A percentile compares a stretch with the other conserved stretches of the same genome.
phyloP scores from a whole-genome alignment of 2,113 vertebrate genomes.

The Columba livia region DNA sequence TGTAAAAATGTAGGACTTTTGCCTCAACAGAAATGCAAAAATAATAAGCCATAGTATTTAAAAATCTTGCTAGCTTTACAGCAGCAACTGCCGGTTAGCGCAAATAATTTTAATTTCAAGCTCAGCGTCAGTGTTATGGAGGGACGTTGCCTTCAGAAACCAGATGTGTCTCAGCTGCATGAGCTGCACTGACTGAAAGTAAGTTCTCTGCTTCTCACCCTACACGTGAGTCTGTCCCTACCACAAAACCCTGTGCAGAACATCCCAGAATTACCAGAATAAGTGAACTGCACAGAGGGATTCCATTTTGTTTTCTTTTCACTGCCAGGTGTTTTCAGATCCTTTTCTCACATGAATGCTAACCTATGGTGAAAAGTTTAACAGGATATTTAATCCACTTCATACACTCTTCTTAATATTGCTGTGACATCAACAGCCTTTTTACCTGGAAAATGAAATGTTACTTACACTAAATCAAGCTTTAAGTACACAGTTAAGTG shows the following conservation, averaged over 20 bases:
- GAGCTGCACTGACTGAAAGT: background rate
- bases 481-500: background rate
- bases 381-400: background rate
- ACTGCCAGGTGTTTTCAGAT: background rate
- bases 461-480: background rate
- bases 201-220: background rate
- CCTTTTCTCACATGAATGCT: background rate
- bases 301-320: background rate
- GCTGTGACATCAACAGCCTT: background rate
- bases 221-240: accelerated
- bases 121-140: background rate
- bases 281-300: background rate
- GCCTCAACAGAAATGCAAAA: background rate
- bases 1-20: background rate
- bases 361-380: background rate
- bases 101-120: background rate
- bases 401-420: background rate
- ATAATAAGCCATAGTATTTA: background rate
- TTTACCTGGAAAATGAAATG: background rate
- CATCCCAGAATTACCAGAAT: background rate
- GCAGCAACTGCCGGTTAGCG: background rate
- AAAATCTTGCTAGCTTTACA: background rate
- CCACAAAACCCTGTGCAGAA: background rate
- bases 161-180: background rate
- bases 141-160: background rate